Percentiles rank a stretch among this genome's conserved stretches.
phyloP scores from a whole-genome alignment of 2,888 invertebrate genomes.

The Platycheirus rosarum region DNA sequence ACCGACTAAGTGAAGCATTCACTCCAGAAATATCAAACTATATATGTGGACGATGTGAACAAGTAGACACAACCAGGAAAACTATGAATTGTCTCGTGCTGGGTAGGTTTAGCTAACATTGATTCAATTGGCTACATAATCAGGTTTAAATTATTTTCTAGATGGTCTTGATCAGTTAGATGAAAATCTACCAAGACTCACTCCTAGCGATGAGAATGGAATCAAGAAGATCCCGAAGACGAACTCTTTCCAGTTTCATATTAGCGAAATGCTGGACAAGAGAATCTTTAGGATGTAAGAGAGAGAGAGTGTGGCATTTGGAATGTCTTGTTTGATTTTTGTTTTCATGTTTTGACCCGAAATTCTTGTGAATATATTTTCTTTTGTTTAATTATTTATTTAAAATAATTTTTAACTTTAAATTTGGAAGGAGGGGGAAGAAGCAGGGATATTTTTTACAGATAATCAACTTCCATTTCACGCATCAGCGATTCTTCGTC shows the following conservation, averaged over 20 bases:
- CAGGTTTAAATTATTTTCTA: background rate
- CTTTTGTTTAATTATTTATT: background rate
- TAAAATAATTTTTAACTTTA: no score
- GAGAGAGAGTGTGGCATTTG: background rate
- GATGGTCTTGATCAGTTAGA: conserved; percentile 47
- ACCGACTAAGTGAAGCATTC: conserved; percentile 3
- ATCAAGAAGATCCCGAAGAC: background rate
- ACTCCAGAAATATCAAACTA: conserved; percentile 36
- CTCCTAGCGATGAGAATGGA: conserved; percentile 11
- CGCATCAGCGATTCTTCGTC: no score
- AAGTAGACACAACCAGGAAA: background rate
- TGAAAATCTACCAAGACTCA: background rate
- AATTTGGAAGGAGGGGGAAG: no score
- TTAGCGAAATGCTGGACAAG: conserved; percentile 41
- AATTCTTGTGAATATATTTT: background rate
- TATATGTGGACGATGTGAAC: conserved; percentile 52
- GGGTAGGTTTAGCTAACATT: conserved; percentile 13
- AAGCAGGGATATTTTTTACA: no score
- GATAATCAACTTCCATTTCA: no score
- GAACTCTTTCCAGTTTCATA: conserved; percentile 6
- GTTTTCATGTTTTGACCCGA: background rate
- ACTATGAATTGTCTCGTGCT: conserved; percentile 37
- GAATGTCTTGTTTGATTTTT: conserved; percentile 1
- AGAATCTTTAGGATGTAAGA: conserved; percentile 32
- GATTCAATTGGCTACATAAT: no score